These are phyloP conservation scores for Drosophila busckii DNA, from an alignment of 1,140 invertebrate species.

Conservation along the genomic window DNA sequence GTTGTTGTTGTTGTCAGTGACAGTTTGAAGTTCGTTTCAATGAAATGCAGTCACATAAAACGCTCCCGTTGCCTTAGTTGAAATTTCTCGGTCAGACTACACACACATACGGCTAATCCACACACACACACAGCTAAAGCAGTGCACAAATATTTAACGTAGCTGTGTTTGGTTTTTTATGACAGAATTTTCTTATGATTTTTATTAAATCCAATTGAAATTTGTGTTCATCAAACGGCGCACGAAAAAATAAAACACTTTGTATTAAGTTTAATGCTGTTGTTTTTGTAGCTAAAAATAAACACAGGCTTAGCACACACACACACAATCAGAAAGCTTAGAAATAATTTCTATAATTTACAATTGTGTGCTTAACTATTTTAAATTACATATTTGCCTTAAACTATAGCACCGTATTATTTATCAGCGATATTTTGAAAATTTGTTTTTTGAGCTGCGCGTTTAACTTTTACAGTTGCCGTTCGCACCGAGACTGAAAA, in stretches of 20 bases:
- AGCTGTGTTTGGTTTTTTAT: slow-evolving; percentile 19
- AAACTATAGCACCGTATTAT: neutral
- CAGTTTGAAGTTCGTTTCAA: slow-evolving; percentile 72
- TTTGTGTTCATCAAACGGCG: slow-evolving; percentile 55
- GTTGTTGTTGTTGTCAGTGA: slow-evolving; percentile 8
- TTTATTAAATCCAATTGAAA: slow-evolving; percentile 79
- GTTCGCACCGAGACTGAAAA: slow-evolving; percentile 62
- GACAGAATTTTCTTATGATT: slow-evolving; percentile 57
- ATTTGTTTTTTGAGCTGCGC: slow-evolving; percentile 6
- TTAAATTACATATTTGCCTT: neutral
- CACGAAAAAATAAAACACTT: slow-evolving; percentile 29
- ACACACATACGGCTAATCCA: slow-evolving; percentile 25
- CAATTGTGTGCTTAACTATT: too few species aligned
- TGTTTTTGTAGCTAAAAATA: too few species aligned
- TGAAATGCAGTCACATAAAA: slow-evolving; percentile 39
- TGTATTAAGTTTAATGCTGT: neutral
- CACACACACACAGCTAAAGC: slow-evolving; percentile 1
- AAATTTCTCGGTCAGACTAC: slow-evolving; percentile 68
- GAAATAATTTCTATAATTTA: too few species aligned
- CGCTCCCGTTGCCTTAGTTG: slow-evolving; percentile 34
- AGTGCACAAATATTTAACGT: slow-evolving; percentile 13
- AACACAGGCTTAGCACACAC: too few species aligned
- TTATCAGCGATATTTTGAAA: neutral
- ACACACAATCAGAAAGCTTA: too few species aligned
- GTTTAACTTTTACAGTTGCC: slow-evolving; percentile 55